phyloP scores from a whole-genome alignment of 2,113 vertebrate genomes.

The Oenanthe melanoleuca region DNA sequence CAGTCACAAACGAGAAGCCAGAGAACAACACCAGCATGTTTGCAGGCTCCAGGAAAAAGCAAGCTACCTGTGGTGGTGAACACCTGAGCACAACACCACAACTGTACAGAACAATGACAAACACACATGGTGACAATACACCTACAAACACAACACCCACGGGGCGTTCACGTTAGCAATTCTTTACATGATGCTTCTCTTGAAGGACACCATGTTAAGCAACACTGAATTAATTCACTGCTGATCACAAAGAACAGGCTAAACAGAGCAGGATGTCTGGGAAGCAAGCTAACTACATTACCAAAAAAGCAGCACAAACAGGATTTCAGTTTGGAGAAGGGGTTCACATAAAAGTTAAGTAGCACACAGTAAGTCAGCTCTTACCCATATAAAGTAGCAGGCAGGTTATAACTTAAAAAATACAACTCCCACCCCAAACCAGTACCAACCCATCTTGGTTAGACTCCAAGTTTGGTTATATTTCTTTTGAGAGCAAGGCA shows the following conservation, averaged over 20 bases:
- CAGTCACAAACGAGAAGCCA: conserved; percentile 1
- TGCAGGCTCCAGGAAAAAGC: neutral
- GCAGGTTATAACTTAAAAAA: neutral
- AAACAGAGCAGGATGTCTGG: neutral
- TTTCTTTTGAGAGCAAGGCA: neutral
- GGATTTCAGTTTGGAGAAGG: neutral
- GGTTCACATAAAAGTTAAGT: conserved; percentile 62
- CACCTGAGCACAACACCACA: neutral
- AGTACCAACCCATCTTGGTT: neutral
- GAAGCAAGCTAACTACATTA: neutral
- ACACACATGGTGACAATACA: neutral
- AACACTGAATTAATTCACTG: neutral
- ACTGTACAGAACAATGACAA: neutral
- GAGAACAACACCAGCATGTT: neutral
- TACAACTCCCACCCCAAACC: neutral
- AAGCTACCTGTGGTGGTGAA: neutral
- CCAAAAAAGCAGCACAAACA: neutral
- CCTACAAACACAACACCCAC: neutral
- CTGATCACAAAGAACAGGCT: conserved; percentile 3
- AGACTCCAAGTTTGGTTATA: neutral
- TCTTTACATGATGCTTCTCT: neutral
- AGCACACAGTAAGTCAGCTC: neutral
- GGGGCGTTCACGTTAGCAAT: neutral
- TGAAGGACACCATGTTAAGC: neutral
- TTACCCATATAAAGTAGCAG: neutral